Evolutionary conservation across 1,140 invertebrate species (phyloP), one percentile per base, ranked within the genome.

Genomic region (Eriosoma lanigerum): DNA sequence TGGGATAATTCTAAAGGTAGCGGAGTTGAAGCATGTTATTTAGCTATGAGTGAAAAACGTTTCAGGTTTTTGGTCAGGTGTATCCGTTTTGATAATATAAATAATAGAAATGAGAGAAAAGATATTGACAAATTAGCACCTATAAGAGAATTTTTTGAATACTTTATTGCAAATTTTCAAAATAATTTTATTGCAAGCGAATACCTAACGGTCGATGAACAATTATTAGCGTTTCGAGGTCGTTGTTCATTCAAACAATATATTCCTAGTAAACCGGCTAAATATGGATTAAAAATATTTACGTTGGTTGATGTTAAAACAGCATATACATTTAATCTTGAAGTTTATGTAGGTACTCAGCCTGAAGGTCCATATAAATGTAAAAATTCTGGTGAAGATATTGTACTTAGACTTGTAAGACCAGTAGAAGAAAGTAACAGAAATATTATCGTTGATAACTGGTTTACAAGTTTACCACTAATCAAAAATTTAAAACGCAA

Each of bases 221-320:
- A 56, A 81, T 81, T 88, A 17, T 73, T 83, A 75, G 75, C 82
- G 15, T 87, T 86, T 81, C 46, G 85, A 48, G 86, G 85, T 32
- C 70, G 84, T 46, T 87, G 85, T 81, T 13, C n/a, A 29, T 88
- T 87, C 73, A 83, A 83, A 17, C 85, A 86, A 76, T 86, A 86
- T 80, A 85, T 87, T 24, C 85, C 86, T 21, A 82, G 80, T 13
- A 88, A 87, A 83, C 86, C 85, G 13, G 82, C 75, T 13, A 86
- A 86, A 80, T 87, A 87, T 82, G 87, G 86, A 10, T 84, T 88
- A 76, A 87, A 87, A 84, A 83, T 85, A 15, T 83, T 83, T 76
- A 80, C 82, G 6, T 38, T 84, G n/a, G 81, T 82, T 44, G 83
- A 85, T 82, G 82, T 84, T 3, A 81, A 82, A 73, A 84, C 80